Evolutionary conservation across 2,888 invertebrate genomes (phyloP), one percentile per base, ranked within the genome.

Genomic region (Clunio marinus): DNA sequence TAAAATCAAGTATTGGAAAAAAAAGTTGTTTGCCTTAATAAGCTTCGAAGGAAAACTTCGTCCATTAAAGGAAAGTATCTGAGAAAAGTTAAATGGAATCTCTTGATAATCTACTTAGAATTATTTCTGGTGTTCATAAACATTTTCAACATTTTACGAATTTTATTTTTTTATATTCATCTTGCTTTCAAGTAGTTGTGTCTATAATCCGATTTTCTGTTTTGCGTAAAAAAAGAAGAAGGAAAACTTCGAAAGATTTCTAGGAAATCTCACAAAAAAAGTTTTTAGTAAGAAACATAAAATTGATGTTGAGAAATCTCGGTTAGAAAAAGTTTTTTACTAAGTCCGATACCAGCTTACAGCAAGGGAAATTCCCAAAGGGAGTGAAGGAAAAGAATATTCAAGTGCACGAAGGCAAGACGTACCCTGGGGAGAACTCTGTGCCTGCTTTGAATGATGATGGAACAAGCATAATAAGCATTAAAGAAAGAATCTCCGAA

Each of bases 251-350:
- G 35, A 35, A 7, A 35, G 10, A 10, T 35, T 58, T 58, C 10
- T 10, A 28, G 58, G n/a, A 55, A 4, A n/a, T n/a, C n/a, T n/a
- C n/a, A n/a, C 20, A 51, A 22, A 22, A 51, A 57, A 24, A 57
- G n/a, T 57, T 57, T 57, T n/a, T 25, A 8, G 7, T 25, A 27
- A 25, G 57, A 57, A 13, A 7, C 5, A 15, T 13, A 27, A 57
- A 63, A 46, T 46, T 46, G 63, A 63, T 63, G 37, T 17, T 13
- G n/a, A 51, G 24, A 46, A 63, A 63, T 63, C 63, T 63, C 63
- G 63, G 63, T 63, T 46, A 63, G 45, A 63, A 63, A 63, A 63
- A 46, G 27, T 35, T 63, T 63, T 25, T 24, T 46, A 10, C 41
- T 15, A 41, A n/a, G 25, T 57, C 27, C 32, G 10, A 7, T 4